Evolutionary conservation across 2,797 vertebrate species (phyloP), one percentile per base, ranked within the genome.

Genomic region (Etheostoma perlongum): DNA sequence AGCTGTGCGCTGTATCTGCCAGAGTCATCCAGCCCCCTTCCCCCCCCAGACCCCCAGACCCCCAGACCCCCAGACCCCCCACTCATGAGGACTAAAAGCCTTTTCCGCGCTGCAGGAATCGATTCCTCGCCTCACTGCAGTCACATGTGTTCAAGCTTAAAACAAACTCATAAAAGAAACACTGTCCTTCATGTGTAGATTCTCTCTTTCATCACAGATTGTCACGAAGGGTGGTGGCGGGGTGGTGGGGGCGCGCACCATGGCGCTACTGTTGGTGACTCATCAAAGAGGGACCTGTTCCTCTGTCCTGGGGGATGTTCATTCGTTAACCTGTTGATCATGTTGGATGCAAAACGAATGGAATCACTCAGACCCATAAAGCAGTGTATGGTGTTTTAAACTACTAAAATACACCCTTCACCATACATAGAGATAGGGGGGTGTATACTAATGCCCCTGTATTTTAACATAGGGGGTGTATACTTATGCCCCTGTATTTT

Each of bases 1-100:
- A 93, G 89, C 91, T 93, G 89, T 87, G 89, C 58, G 5, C 71
- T 62, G 62, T 81, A 78, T 91, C 90, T 92, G 90, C 90, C 88
- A 90, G 86, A 93, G 83, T 84, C 89, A 88, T 92, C 90, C 73
- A 23, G 0, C 3, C 30, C 30, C 30, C n/a, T n/a, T n/a, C n/a
- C 30, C 5, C 25, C 2, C 3, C 30, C 47, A 88, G 86, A 86
- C 86, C 88, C 84, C 83, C 25, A 2, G 25, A 4, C 4, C 30
- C 5, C 30, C 30, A 1, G 5, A 5, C 5, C 30, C 47, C 4
- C 27, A 27, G 30, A 5, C 87, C 86, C 89, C 81, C 81, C 33
- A 2, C 9, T 9, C 36, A 2, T 12, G 76, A 89, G 87, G 83
- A 88, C 86, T 91, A 78, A 91, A 92, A 92, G 81, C 83, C 85